Conservation (phyloP, 2,797 vertebrate genomes). For the Sebastes hubbsi region DNA sequence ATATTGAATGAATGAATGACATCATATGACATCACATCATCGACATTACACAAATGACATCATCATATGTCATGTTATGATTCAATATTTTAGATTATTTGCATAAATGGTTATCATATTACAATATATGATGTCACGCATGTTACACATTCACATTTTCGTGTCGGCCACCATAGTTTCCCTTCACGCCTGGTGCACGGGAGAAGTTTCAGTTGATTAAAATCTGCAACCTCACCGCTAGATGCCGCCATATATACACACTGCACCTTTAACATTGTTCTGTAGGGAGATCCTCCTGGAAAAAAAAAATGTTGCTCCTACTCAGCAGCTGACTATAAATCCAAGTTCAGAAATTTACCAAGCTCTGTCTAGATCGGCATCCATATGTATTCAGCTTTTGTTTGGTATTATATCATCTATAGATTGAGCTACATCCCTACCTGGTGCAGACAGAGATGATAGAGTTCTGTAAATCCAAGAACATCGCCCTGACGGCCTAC, state of each 20-base stretch:
- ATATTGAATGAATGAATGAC: background rate
- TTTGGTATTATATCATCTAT: background rate
- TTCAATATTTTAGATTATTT: no score
- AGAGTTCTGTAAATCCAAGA: conserved; percentile 78
- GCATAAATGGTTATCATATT: no score
- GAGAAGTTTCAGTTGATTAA: no score
- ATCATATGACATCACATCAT: no score
- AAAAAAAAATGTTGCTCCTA: background rate
- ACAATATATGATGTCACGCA: no score
- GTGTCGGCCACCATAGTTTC: no score
- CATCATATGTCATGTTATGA: no score
- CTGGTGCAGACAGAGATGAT: conserved; percentile 78
- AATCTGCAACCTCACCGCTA: no score
- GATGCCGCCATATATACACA: no score
- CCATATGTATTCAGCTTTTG: background rate
- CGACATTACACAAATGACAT: no score
- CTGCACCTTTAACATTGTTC: background rate
- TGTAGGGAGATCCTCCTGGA: background rate
- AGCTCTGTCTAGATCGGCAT: background rate
- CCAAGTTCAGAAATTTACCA: background rate
- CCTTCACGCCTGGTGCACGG: no score
- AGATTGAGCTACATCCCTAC: conserved; percentile 86
- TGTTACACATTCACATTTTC: no score
- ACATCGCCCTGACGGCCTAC: conserved; percentile 78
- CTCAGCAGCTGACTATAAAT: background rate